Evolutionary conservation across 2,113 vertebrate genomes (phyloP).

Genomic region (Hystrix cristata): DNA sequence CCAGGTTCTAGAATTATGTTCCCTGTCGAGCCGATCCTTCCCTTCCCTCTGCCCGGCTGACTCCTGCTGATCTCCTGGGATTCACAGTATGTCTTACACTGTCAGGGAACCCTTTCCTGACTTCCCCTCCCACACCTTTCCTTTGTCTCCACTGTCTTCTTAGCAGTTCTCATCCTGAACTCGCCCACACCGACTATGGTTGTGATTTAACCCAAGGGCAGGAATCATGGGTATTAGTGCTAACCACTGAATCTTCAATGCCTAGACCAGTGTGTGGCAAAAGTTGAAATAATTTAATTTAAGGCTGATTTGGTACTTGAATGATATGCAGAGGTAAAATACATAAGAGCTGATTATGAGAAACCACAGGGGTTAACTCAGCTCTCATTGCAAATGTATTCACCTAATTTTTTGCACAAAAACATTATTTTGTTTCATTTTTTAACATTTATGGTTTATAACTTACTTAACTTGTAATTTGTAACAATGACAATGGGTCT

Average conservation of each 20-base stretch:
- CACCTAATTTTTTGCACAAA: neutral
- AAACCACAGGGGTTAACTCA: constrained; percentile 17
- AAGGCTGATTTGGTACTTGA: constrained; percentile 31
- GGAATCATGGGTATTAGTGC: no score
- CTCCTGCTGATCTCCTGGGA: neutral
- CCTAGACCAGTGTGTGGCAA: neutral
- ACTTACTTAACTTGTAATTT: constrained; percentile 32
- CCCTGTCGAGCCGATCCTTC: neutral
- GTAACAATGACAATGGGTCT: neutral
- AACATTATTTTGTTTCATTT: neutral
- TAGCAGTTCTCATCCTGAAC: neutral
- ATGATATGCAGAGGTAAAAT: neutral
- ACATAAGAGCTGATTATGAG: neutral
- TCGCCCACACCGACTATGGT: neutral
- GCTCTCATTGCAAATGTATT: constrained; percentile 2
- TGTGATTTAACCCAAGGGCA: neutral
- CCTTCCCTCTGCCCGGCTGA: neutral
- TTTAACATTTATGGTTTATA: neutral
- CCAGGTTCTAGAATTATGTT: neutral
- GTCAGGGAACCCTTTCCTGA: neutral
- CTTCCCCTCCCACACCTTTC: neutral
- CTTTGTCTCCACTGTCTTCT: neutral
- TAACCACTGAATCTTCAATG: neutral
- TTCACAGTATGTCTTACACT: neutral
- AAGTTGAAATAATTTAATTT: neutral